These are phyloP conservation scores for Polypedilum pembai DNA, from an alignment of 1,140 invertebrate species.

Conservation along the genomic window DNA sequence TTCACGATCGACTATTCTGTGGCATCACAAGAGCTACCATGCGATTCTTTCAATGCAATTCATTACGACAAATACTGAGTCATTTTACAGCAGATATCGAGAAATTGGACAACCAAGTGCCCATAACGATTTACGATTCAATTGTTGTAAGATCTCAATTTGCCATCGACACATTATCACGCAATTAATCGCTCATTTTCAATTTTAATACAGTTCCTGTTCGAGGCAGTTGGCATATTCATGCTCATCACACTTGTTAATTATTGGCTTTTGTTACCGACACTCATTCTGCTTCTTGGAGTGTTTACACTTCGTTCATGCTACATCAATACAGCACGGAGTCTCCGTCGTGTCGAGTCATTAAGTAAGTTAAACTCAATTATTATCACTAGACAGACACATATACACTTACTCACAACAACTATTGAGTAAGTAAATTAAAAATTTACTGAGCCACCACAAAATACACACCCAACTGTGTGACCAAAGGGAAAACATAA, in stretches of 20 bases:
- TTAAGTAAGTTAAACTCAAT: slow-evolving; percentile 55
- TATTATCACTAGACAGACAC: slow-evolving; percentile 7
- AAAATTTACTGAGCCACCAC: too few relatives aligned
- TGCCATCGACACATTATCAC: slow-evolving; percentile 57
- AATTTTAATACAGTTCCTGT: slow-evolving; percentile 50
- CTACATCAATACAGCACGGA: slow-evolving; percentile 72
- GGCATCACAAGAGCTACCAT: slow-evolving; percentile 66
- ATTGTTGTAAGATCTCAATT: slow-evolving; percentile 57
- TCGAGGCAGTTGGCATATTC: slow-evolving; percentile 59
- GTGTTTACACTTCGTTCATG: slow-evolving; percentile 62
- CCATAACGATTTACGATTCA: slow-evolving; percentile 49
- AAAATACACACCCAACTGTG: too few relatives aligned
- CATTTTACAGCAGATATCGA: slow-evolving; percentile 74
- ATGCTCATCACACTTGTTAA: slow-evolving; percentile 70
- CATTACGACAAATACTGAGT: slow-evolving; percentile 64
- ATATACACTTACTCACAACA: neutral
- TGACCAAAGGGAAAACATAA: too few relatives aligned
- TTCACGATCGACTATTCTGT: slow-evolving; percentile 74
- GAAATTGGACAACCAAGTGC: slow-evolving; percentile 67
- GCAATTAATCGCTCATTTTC: slow-evolving; percentile 50
- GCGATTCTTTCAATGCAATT: slow-evolving; percentile 77
- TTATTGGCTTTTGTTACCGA: slow-evolving; percentile 67
- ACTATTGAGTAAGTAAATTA: too few relatives aligned
- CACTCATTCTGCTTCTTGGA: slow-evolving; percentile 56
- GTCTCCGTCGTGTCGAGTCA: slow-evolving; percentile 75